Base-by-base conservation (phyloP, 2,888 invertebrate species). In the Trissolcus brochymenae region DNA sequence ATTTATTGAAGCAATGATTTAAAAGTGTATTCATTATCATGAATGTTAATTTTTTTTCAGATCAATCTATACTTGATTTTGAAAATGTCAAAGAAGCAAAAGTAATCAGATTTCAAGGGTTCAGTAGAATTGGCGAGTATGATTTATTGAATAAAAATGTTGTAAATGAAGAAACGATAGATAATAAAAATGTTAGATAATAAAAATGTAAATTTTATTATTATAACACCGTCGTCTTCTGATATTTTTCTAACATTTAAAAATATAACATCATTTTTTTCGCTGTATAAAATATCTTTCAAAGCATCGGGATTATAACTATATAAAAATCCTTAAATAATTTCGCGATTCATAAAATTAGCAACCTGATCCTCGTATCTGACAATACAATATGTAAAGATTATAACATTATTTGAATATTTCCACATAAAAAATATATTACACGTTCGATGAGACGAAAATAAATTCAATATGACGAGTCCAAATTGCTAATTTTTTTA, bases 141-240 rank as follows among this genome's bases (percentile, higher is more conserved):
- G 46, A 46, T 16, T 1, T 46, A 2, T 2, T 46, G 1, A 46
- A 46, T 14, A 4, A n/a, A 14, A 16, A 46, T 11, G 6, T 1
- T 14, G n/a, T 7, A 46, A 14, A 1, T 2, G 35, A 25, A 53
- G 9, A 53, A 25, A n/a, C 4, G 16, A 13, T 53, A 21, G 19
- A 11, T 53, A 6, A n/a, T 53, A 35, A 40, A 55, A 46, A 14
- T 14, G 46, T 46, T n/a, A n/a, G n/a, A 11, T 53, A 14, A n/a
- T 53, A 35, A 40, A 56, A 46, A 16, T 16, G 46, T 46, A 46
- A 46, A 46, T 46, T 46, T 46, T 16, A 46, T 46, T 46, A 46
- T 14, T n/a, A 46, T 6, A 46, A 46, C 16, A 46, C 6, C 6
- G 16, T 46, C n/a, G 7, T 46, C n/a, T 16, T 16, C 16, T 46